Evolutionary conservation across 1,140 invertebrate genomes (phyloP), one percentile per base, ranked within the genome.

Genomic region (Bemisia tabaci): DNA sequence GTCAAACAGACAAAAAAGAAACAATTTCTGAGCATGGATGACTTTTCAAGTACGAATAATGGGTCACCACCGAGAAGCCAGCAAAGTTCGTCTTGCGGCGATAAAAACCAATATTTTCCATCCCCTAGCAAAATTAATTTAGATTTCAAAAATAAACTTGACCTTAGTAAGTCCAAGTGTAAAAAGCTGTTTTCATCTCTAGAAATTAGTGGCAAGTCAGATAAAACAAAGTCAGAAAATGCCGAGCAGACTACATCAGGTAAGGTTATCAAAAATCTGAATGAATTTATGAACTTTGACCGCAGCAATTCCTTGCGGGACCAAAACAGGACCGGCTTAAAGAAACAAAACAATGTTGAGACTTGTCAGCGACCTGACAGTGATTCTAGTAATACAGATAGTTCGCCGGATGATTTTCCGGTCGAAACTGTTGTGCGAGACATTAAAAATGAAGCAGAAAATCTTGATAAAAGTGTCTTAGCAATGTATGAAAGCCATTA

Each of bases 381-480:
- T 25, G 39, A 61, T 17, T 48, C 33, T 9, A 17, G 33, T 25
- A 33, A 27, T 9, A 58, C 64, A 9, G 82, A 84, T 22, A 83
- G 80, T 67, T 87, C 87, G 67, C 87, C 87, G 0, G 89, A 92
- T 72, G 89, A 68, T 60, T 88, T 87, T 74, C 90, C 90, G 12
- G 89, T 92, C 86, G 91, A 88, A 1, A 91, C 88, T 0, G 89
- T 89, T 1, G 92, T 89, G 1, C 81, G 88, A 72, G 90, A 92
- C 75, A 77, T 92, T 70, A 82, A 87, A 72, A 78, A 91, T 60
- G 89, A 92, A 77, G 74, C 91, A 25, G 90, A 92, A 74, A 90
- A 88, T 74, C 79, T 92, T 67, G 88, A 92, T 76, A 79, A 89
- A 22, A 88, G 90, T 77, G 85, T 90, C 1, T 87, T 88, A 73